Conservation (phyloP, 2,888 invertebrate genomes). For the Drosophila meridiana region DNA sequence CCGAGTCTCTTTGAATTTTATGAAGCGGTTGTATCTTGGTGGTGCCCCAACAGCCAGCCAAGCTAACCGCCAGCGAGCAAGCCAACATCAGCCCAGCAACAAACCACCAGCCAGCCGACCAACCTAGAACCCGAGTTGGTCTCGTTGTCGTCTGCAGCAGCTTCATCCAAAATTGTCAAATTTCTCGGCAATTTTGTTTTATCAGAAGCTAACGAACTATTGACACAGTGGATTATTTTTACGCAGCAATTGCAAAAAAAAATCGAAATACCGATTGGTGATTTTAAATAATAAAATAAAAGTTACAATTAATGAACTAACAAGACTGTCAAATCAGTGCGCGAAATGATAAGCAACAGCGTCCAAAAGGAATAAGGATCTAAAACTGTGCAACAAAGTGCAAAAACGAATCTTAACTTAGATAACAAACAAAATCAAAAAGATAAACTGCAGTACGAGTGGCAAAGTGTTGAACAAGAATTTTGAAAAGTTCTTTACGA, state of each 20-base stretch:
- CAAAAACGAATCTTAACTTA: constrained; percentile 36
- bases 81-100: constrained; percentile 42
- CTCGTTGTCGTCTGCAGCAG: constrained; percentile 53
- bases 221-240: constrained; percentile 61
- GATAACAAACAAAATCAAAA: constrained; percentile 18
- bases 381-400: constrained; percentile 55
- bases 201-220: constrained; percentile 62
- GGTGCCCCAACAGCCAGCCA: constrained; percentile 68
- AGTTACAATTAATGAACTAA: constrained; percentile 34
- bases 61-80: constrained; percentile 9
- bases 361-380: constrained; percentile 60
- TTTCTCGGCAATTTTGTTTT: constrained; percentile 45
- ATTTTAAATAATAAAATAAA: constrained; percentile 17
- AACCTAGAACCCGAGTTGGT: constrained; percentile 56
- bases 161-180: constrained; percentile 55
- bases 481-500: constrained; percentile 42
- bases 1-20: constrained; percentile 86
- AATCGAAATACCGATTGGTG: constrained; percentile 23
- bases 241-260: constrained; percentile 14
- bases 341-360: constrained; percentile 59
- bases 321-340: constrained; percentile 51
- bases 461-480: constrained; percentile 58
- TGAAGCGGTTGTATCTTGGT: constrained; percentile 85
- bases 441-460: constrained; percentile 56
- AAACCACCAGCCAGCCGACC: constrained; percentile 39